These are phyloP conservation scores for Eueremaeus valkanovi DNA, from an alignment of 2,888 invertebrate genomes.

Conservation along the genomic window DNA sequence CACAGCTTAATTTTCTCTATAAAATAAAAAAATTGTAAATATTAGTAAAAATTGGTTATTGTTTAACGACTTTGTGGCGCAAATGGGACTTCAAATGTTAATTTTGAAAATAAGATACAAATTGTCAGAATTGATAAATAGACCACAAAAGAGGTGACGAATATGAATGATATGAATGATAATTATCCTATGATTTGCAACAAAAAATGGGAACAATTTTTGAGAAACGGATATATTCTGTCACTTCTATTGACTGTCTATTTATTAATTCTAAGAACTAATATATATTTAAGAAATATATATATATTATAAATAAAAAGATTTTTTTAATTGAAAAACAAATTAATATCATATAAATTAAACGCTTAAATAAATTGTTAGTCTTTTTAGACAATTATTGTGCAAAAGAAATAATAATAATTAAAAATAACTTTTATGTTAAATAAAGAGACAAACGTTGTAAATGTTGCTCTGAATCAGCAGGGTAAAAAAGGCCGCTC, in stretches of 20 bases:
- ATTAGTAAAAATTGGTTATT: slow-evolving; percentile 29
- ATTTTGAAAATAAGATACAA: not conserved
- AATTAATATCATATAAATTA: slow-evolving; percentile 17
- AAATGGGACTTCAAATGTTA: slow-evolving; percentile 29
- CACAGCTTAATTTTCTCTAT: slow-evolving; percentile 13
- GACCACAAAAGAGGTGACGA: not conserved
- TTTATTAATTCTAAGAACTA: not conserved
- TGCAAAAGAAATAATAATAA: too few relatives aligned
- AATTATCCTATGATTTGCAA: too few relatives aligned
- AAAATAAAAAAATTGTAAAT: slow-evolving; percentile 28
- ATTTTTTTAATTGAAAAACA: too few relatives aligned
- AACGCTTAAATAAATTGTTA: slow-evolving; percentile 4
- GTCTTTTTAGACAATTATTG: slow-evolving; percentile 22
- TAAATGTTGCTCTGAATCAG: slow-evolving; percentile 31
- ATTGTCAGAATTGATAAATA: not conserved
- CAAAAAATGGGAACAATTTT: too few relatives aligned
- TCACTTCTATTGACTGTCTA: not conserved
- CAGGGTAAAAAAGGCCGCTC: slow-evolving; percentile 31
- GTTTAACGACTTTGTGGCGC: slow-evolving; percentile 20
- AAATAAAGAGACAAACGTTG: not conserved
- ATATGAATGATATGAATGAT: not conserved
- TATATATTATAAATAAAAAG: slow-evolving; percentile 15
- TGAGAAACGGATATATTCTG: not conserved
- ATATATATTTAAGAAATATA: slow-evolving; percentile 21
- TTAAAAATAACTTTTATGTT: not conserved